Evolutionary conservation across 1,140 invertebrate genomes (phyloP), one percentile per base, ranked within the genome.

Genomic region (Uloborus diversus): DNA sequence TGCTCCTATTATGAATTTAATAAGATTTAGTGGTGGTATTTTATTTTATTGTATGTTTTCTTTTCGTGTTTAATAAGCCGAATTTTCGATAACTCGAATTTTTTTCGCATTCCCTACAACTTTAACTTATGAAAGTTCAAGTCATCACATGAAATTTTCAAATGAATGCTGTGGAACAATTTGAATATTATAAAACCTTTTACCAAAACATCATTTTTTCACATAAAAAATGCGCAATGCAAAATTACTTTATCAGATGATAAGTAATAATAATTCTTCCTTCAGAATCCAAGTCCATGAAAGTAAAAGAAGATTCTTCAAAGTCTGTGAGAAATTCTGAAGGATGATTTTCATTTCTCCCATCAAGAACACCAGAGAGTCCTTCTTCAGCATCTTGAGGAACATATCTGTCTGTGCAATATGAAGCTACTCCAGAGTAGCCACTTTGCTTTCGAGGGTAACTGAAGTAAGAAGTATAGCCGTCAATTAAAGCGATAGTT

Each of bases 361-460:
- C 37, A 23, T 42, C 1, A 37, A 32, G 23, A 35, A 13, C 11
- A 11, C 85, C 85, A 68, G 84, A 84, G 3, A 89, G 79, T 0
- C 88, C 88, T 85, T 90, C 89, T 80, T 89, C 88, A 17, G 88
- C 88, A 61, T 83, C 83, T 1, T 82, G 14, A 11, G 89, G 89
- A 4, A 84, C 85, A 17, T 79, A 84, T 42, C 14, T 56, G 66
- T 87, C 81, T 75, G 83, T 85, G 79, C 88, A 90, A 83, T 85
- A 90, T 32, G 85, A 89, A 3, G 87, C 89, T n/a, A 89, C 89
- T 56, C 89, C 89, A 81, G 89, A 89, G 82, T 89, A 90, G 14
- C 89, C 89, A 82, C 85, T 85, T 79, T 85, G 84, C 42, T 85
- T 86, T 47, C 85, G 83, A 13, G 88, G 88, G 69, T 88, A 90